Conservation (phyloP, 1,140 invertebrate genomes). For the Zophobas morio region DNA sequence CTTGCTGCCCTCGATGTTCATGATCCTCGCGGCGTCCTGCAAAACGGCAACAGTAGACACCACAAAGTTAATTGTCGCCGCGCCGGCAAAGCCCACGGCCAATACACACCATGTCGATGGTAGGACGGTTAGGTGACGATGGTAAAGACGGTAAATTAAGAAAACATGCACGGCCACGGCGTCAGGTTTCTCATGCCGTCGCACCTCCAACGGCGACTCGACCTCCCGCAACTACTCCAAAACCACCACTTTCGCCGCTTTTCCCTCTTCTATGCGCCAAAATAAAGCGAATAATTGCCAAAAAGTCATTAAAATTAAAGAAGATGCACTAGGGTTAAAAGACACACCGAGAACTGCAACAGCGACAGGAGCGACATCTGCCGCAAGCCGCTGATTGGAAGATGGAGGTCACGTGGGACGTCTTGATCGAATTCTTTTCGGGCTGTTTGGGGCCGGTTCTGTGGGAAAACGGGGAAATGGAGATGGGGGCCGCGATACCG, state of each 20-base stretch:
- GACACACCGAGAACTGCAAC: constrained; percentile 51
- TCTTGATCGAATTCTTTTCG: neutral
- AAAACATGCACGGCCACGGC: constrained; percentile 65
- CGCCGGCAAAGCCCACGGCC: neutral
- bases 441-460: neutral
- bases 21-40: constrained; percentile 62
- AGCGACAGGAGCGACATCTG: constrained; percentile 17
- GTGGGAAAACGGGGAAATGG: too few species aligned
- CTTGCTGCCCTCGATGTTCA: constrained; percentile 24
- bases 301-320: constrained; percentile 41
- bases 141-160: constrained; percentile 57
- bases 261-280: neutral
- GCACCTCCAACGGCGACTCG: neutral
- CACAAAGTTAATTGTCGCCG: constrained; percentile 57
- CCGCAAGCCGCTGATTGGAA: constrained; percentile 16
- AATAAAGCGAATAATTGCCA: constrained; percentile 8
- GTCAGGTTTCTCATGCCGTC: constrained; percentile 52
- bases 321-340: constrained; percentile 49
- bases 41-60: constrained; percentile 55
- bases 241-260: too few species aligned
- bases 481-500: too few species aligned
- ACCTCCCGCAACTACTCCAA: neutral
- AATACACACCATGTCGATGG: constrained; percentile 49
- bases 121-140: constrained; percentile 38
- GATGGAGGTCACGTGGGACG: constrained; percentile 21